Evolutionary conservation across 2,888 invertebrate genomes (phyloP).

Genomic region (Plebejus argus): DNA sequence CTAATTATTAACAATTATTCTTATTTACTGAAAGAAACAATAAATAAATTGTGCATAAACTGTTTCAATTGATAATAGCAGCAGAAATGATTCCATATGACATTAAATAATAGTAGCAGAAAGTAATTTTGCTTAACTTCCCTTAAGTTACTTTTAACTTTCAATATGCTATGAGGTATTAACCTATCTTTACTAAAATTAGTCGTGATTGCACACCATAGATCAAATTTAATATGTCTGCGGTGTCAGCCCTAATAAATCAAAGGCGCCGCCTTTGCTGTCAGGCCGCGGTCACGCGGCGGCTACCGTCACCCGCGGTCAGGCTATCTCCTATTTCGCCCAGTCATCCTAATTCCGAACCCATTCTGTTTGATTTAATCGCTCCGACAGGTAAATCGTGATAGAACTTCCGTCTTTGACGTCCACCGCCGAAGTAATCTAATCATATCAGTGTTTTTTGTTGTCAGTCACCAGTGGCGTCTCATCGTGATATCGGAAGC

Average conservation of each 20-base stretch:
- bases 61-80: too few species aligned
- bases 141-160: neutral
- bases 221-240: neutral
- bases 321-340: slow-evolving; percentile 40
- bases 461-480: slow-evolving; percentile 11
- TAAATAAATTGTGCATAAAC: too few species aligned
- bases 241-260: slow-evolving; percentile 45
- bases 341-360: slow-evolving; percentile 40
- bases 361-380: slow-evolving; percentile 32
- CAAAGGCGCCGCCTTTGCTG: slow-evolving; percentile 48
- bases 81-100: too few species aligned
- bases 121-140: too few species aligned
- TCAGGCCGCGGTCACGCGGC: slow-evolving; percentile 42
- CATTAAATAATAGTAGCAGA: too few species aligned
- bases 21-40: too few species aligned
- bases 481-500: slow-evolving; percentile 8
- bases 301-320: slow-evolving; percentile 42
- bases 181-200: neutral
- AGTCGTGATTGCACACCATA: neutral
- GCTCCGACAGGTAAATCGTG: slow-evolving; percentile 32
- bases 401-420: slow-evolving; percentile 30
- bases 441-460: slow-evolving; percentile 20
- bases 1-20: too few species aligned
- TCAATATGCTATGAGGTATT: too few species aligned
- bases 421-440: slow-evolving; percentile 25